Base-by-base conservation (phyloP, 2,113 vertebrate species). In the Tinamus guttatus region DNA sequence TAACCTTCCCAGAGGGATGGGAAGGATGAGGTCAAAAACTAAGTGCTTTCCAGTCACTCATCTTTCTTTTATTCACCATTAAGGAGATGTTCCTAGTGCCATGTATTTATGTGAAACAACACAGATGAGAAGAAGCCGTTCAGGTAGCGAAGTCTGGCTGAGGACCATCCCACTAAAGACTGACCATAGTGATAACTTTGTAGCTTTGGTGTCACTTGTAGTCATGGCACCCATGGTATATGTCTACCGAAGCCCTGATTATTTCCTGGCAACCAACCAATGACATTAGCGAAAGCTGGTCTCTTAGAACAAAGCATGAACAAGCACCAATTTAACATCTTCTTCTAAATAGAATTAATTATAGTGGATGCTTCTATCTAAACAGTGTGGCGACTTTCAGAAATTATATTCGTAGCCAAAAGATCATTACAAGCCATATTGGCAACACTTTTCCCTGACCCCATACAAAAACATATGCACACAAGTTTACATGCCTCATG, bases 401-500 rank as follows among this genome's bases (percentile, higher is more conserved):
- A 89, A 94, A 84, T 87, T 89, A 71, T 21, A 81, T 79, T 94
- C 7, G 62, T 71, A 95, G 91, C 95, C 95, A 94, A 96, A 97
- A 94, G 96, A 90, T 95, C 95, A 96, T 83, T 87, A 78, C 87
- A 86, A 96, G 88, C 91, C 92, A 76, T 84, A 91, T 63, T 97
- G 93, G 91, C 89, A 86, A 89, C 30, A 88, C 65, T 90, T 86
- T 49, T 79, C 70, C 85, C 81, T 81, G 0, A 1, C 16, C 75
- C 82, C 2, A 88, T 54, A 82, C 73, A 94, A 52, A 58, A 89
- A 94, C 71, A 94, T n/a, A 92, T 51, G 88, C 80, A 82, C 76
- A 86, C 69, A 92, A 94, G 93, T 96, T 95, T 97, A 95, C 95
- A 94, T 95, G 91, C 94, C 94, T 97, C 38, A n/a, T 92, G 47